A percentile compares a stretch with the other conserved stretches of the same genome.
Conservation (phyloP, 2,888 invertebrate species). For the Zhengitettix transpicula region DNA sequence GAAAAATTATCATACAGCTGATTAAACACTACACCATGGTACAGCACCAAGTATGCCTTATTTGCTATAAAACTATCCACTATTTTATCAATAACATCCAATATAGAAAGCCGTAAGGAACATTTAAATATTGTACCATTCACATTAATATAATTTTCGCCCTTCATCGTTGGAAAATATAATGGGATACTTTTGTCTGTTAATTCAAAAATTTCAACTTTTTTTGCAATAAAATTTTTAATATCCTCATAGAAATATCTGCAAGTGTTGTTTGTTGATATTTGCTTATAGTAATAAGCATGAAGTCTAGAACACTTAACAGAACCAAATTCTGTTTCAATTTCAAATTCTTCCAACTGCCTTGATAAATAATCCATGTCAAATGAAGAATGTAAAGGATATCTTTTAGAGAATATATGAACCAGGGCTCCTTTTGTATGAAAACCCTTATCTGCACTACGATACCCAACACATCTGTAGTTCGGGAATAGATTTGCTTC, state of each 20-base stretch:
- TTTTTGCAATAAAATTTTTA: no score
- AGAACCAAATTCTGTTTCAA: slow-evolving; percentile 4
- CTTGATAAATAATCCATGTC: neutral
- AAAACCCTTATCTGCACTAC: slow-evolving; percentile 25
- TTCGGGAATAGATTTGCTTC: slow-evolving; percentile 19
- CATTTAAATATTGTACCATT: neutral
- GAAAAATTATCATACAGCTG: slow-evolving; percentile 6
- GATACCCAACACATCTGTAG: slow-evolving; percentile 31
- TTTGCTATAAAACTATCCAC: neutral
- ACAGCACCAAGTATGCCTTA: slow-evolving; percentile 2
- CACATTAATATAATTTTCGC: no score
- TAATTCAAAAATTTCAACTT: no score
- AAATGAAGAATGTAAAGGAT: slow-evolving; percentile 2
- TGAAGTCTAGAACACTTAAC: slow-evolving; percentile 7
- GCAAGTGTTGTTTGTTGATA: no score
- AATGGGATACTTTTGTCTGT: no score
- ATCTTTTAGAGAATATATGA: slow-evolving; percentile 19
- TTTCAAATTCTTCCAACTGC: neutral
- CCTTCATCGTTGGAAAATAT: no score
- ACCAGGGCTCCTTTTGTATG: slow-evolving; percentile 21
- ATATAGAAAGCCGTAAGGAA: slow-evolving; percentile 2
- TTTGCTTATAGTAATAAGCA: neutral
- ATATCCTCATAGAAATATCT: no score
- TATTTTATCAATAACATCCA: slow-evolving; percentile 5
- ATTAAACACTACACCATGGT: slow-evolving; percentile 9